A percentile compares a stretch with the other conserved stretches of the same genome.
These are phyloP conservation scores for Caenorhabditis macrosperma DNA, from an alignment of 2,888 invertebrate genomes.

Conservation along the genomic window DNA sequence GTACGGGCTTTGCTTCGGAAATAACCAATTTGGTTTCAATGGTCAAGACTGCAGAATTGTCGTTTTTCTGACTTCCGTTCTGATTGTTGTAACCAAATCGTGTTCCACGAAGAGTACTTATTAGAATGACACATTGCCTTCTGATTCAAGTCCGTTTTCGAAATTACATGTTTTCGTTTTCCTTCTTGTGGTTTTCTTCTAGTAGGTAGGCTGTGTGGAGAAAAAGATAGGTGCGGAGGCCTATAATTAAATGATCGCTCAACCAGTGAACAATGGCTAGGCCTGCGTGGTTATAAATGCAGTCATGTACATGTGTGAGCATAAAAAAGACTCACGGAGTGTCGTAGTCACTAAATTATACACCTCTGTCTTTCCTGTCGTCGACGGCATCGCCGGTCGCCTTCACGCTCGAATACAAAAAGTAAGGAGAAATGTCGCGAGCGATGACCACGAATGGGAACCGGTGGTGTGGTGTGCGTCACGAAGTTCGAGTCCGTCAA, in stretches of 20 bases:
- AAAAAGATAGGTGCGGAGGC: slow-evolving; percentile 14
- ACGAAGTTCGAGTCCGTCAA: slow-evolving; percentile 11
- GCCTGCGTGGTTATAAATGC: slow-evolving; percentile 17
- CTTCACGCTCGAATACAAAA: slow-evolving; percentile 16
- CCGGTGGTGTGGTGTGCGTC: too few relatives aligned
- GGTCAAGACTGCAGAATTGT: too few relatives aligned
- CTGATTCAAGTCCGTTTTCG: not conserved
- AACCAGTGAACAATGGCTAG: slow-evolving; percentile 17
- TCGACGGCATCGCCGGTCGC: not conserved
- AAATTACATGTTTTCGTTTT: slow-evolving; percentile 30
- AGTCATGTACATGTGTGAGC: not conserved
- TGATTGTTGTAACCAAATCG: not conserved
- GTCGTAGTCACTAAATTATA: slow-evolving; percentile 15
- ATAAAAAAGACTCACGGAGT: not conserved
- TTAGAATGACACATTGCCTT: slow-evolving; percentile 18
- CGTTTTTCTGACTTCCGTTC: not conserved
- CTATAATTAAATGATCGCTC: slow-evolving; percentile 44
- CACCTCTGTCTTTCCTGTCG: not conserved
- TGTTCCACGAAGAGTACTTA: not conserved
- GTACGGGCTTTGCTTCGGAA: too few relatives aligned
- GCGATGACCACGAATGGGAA: not conserved
- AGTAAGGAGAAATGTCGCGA: slow-evolving; percentile 6
- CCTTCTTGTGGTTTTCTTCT: not conserved
- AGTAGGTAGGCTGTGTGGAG: slow-evolving; percentile 37
- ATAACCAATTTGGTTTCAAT: too few relatives aligned